Evolutionary conservation across 2,797 vertebrate genomes (phyloP), one percentile per base, ranked within the genome.

Genomic region (Labroides dimidiatus): DNA sequence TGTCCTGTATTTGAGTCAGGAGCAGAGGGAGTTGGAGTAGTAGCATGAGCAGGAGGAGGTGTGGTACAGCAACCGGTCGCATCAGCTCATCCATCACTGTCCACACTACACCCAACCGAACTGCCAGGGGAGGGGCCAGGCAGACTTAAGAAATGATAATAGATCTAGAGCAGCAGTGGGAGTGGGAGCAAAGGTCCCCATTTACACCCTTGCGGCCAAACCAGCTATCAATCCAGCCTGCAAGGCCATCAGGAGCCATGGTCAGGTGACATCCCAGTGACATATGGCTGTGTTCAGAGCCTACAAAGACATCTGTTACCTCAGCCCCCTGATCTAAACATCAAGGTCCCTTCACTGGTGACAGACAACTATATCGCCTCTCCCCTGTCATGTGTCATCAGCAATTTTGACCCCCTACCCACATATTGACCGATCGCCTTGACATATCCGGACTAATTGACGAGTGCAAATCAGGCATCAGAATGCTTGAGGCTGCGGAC

Each of bases 181-280:
- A 80, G 64, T 33, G 12, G 86, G 84, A 82, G 81, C 86, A 90
- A 89, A 89, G 88, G 84, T 86, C 81, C 81, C 72, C 82, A 70
- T 90, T 91, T 92, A 87, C 75, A 89, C 81, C 83, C 79, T 64
- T 59, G 72, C 52, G 82, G 86, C 82, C 87, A 82, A 90, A 87
- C 84, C 82, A 78, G 85, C 92, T 73, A 94, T 94, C 92, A 93
- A 93, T 94, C 92, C 81, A 43, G 50, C 23, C 4, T 51, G 87
- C 84, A 85, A 91, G 91, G 90, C 88, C 88, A 81, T 69, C 14
- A 69, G 85, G 80, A 85, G 84, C 77, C 63, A 69, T 58, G 48
- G 80, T 82, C 86, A 88, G 87, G 86, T 91, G 91, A 89, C 87
- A 83, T 70, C 10, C 10, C 1, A 0, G 60, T 86, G 91, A 93